Evolutionary conservation across 2,797 vertebrate genomes (phyloP).

Genomic region (Argya squamiceps): DNA sequence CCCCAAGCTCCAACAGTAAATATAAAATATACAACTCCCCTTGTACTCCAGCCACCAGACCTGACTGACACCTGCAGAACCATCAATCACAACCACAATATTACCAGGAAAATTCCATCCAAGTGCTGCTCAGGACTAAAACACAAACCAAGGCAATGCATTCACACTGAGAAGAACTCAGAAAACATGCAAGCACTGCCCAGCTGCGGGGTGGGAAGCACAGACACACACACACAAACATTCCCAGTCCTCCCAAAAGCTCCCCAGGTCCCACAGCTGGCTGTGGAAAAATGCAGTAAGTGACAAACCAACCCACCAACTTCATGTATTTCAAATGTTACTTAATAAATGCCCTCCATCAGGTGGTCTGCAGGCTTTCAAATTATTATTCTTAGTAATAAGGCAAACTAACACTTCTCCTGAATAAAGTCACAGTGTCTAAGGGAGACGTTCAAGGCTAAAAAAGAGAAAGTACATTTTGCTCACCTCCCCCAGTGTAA

Average conservation of each 20-base stretch:
- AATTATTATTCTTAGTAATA: neutral
- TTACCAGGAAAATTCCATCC: neutral
- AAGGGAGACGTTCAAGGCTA: neutral
- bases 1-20: neutral
- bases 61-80: neutral
- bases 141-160: neutral
- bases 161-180: neutral
- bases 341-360: neutral
- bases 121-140: neutral
- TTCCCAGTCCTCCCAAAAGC: neutral
- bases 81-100: neutral
- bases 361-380: neutral
- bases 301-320: neutral
- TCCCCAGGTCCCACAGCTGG: neutral
- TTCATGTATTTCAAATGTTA: neutral
- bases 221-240: neutral
- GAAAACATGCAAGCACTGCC: neutral
- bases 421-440: neutral
- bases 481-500: neutral
- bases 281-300: neutral
- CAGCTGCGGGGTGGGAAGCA: neutral
- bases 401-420: neutral
- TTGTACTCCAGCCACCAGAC: neutral
- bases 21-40: neutral
- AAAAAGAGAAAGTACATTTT: neutral